phyloP scores from a whole-genome alignment of 1,140 invertebrate species.

The Brachionus asplanchnoidis region DNA sequence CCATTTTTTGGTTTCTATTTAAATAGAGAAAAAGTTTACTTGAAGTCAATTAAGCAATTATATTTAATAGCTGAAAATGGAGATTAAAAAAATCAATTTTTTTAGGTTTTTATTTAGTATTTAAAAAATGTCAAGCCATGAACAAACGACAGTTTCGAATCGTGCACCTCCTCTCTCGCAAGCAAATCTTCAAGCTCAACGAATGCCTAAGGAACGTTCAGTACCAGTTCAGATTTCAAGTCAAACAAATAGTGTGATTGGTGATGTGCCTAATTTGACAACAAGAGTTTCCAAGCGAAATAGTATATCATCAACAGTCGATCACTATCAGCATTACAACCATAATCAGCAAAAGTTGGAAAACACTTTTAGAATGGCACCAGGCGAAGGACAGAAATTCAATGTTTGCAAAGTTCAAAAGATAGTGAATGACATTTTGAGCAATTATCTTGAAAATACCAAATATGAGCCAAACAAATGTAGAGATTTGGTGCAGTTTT shows the following conservation, averaged over 20 bases:
- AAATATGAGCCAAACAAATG: constrained; percentile 44
- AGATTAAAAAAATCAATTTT: background rate
- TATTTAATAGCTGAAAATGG: background rate
- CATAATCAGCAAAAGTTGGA: constrained; percentile 40
- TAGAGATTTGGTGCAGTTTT: background rate
- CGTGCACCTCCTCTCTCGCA: background rate
- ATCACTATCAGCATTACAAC: background rate
- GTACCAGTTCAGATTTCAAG: background rate
- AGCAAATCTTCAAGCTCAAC: background rate
- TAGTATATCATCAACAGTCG: constrained; percentile 10
- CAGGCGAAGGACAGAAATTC: constrained; percentile 44
- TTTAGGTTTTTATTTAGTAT: background rate
- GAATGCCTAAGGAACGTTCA: background rate
- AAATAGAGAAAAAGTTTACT: background rate
- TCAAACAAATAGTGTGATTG: constrained; percentile 2
- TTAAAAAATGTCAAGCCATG: constrained; percentile 1
- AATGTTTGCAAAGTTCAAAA: constrained; percentile 44
- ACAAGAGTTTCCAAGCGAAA: constrained; percentile 5
- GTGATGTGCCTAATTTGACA: background rate
- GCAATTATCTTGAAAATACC: constrained; percentile 42
- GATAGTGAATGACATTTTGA: constrained; percentile 46
- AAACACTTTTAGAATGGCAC: constrained; percentile 46
- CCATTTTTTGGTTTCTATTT: background rate
- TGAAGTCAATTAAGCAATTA: background rate
- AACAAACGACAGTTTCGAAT: background rate